Conservation (phyloP, 1,140 invertebrate genomes). For the Drosophila arawakana region DNA sequence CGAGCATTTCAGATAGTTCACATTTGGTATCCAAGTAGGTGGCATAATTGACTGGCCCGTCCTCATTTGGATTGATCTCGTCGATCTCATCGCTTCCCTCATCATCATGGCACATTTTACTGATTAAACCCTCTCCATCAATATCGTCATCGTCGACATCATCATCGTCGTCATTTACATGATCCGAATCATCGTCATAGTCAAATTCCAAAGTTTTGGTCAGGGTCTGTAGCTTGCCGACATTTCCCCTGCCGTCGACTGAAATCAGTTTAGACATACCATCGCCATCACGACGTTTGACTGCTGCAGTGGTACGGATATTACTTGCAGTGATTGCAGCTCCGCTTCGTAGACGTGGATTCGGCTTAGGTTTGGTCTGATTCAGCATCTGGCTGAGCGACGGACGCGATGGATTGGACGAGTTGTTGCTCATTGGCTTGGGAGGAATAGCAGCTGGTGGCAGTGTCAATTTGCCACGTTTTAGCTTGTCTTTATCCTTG, state of each 20-base stretch:
- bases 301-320: conserved; percentile 1
- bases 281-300: conserved; percentile 50
- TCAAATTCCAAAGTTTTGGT: conserved; percentile 56
- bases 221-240: conserved; percentile 33
- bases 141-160: conserved; percentile 32
- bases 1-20: conserved; percentile 46
- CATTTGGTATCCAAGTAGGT: conserved; percentile 51
- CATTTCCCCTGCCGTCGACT: conserved; percentile 14
- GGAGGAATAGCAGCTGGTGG: conserved; percentile 48
- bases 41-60: conserved; percentile 41
- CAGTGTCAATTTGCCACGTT: conserved; percentile 49
- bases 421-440: conserved; percentile 32
- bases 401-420: conserved; percentile 17
- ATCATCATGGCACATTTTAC: conserved; percentile 31
- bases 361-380: conserved; percentile 24
- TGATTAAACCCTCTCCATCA: conserved; percentile 30
- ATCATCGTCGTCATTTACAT: background rate
- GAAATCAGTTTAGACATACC: conserved; percentile 22
- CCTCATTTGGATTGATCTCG: conserved; percentile 47
- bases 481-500: conserved; percentile 27
- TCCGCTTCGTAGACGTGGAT: conserved; percentile 32
- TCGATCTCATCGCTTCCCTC: conserved; percentile 34
- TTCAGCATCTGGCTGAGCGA: conserved; percentile 48
- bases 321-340: conserved; percentile 4
- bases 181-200: conserved; percentile 62